These are phyloP conservation scores for Schlechtendalia chinensis DNA, from an alignment of 1,140 invertebrate genomes.

Conservation along the genomic window DNA sequence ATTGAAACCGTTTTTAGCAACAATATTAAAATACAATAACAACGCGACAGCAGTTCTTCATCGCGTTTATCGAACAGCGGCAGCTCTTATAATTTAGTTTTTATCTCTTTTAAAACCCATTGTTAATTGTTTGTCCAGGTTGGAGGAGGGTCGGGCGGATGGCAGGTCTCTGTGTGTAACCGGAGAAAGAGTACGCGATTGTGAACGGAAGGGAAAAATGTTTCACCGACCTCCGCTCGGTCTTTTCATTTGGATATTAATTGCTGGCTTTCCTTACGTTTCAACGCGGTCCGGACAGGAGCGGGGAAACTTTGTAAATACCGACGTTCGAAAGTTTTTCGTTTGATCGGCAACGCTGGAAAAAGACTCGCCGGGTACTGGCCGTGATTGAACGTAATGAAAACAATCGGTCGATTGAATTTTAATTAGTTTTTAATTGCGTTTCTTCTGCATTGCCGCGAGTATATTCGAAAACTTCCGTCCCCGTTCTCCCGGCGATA, in stretches of 20 bases:
- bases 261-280: conserved; percentile 43
- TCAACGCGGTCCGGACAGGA: neutral
- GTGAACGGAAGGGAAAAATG: neutral
- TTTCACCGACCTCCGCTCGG: neutral
- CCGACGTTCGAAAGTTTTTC: conserved; percentile 47
- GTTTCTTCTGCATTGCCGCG: conserved; percentile 36
- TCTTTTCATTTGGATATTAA: conserved; percentile 45
- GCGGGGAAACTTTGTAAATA: conserved; percentile 36
- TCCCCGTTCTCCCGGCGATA: neutral
- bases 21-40: conserved; percentile 43
- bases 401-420: conserved; percentile 50
- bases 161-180: conserved; percentile 17
- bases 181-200: neutral
- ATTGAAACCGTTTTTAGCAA: conserved; percentile 45
- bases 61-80: conserved; percentile 47
- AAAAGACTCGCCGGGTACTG: conserved; percentile 11
- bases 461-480: conserved; percentile 23
- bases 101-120: conserved; percentile 49
- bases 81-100: conserved; percentile 50
- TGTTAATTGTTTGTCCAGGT: conserved; percentile 45
- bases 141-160: too few species aligned
- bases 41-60: conserved; percentile 16
- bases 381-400: conserved; percentile 41
- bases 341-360: conserved; percentile 38
- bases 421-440: conserved; percentile 50